Evolutionary conservation across 2,797 vertebrate species (phyloP).

Genomic region (Chelidonichthys spinosus): DNA sequence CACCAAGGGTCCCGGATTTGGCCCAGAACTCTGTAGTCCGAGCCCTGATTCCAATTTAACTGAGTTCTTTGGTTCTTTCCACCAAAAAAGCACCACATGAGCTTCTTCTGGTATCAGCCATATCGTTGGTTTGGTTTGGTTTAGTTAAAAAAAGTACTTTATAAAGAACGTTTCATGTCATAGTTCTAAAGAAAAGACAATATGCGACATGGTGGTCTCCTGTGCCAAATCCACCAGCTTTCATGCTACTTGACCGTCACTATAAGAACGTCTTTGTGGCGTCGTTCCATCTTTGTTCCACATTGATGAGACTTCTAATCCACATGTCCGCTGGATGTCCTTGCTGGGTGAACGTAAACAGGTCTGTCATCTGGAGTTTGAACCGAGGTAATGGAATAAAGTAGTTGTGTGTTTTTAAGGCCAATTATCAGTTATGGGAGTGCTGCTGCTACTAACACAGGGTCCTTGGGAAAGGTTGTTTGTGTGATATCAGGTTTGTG

Average conservation of each 20-base stretch:
- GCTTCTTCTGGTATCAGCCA: neutral
- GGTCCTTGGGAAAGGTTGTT: neutral
- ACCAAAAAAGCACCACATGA: neutral
- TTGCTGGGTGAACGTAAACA: neutral
- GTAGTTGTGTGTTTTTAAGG: neutral
- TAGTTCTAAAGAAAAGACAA: neutral
- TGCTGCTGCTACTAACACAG: slow-evolving; percentile 1
- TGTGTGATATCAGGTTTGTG: neutral
- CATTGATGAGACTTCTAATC: neutral
- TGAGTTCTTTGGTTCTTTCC: too few species aligned
- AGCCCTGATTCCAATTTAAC: too few species aligned
- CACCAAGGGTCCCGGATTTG: too few species aligned
- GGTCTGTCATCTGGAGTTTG: neutral
- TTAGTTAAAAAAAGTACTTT: neutral
- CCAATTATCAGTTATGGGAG: neutral
- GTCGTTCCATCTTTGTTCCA: neutral
- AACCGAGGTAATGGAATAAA: slow-evolving; percentile 6
- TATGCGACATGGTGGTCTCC: neutral
- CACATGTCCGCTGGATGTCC: neutral
- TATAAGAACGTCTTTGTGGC: neutral
- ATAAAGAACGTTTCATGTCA: neutral
- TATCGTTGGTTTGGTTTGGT: neutral
- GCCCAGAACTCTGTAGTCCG: too few species aligned
- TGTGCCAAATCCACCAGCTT: neutral
- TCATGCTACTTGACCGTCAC: neutral